Conservation (phyloP, 2,888 invertebrate genomes). For the Phorcus lineatus region DNA sequence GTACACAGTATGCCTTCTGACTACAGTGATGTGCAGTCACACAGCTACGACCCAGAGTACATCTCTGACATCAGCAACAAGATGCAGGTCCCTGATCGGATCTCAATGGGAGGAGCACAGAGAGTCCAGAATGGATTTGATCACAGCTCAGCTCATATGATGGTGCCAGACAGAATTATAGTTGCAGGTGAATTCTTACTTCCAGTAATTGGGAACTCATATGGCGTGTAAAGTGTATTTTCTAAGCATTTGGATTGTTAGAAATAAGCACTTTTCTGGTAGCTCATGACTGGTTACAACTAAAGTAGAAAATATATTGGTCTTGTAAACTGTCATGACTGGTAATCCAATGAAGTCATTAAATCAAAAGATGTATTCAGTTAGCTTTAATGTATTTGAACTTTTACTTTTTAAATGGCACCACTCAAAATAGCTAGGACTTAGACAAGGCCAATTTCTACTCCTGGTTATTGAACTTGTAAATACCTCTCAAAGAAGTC, state of each 20-base stretch:
- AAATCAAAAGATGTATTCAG: too few species aligned
- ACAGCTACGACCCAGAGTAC: conserved; percentile 83
- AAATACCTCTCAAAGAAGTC: too few species aligned
- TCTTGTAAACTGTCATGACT: not conserved
- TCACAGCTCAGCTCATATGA: conserved; percentile 79
- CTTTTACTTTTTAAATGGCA: too few species aligned
- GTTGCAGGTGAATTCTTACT: conserved; percentile 83
- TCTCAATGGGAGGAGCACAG: conserved; percentile 80
- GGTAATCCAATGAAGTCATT: too few species aligned
- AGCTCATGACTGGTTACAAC: too few species aligned
- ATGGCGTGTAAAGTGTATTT: not conserved
- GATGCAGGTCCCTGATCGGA: conserved; percentile 88
- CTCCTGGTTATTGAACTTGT: too few species aligned
- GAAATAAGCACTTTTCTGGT: too few species aligned
- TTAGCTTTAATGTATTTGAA: too few species aligned
- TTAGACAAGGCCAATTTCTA: too few species aligned
- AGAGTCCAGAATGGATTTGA: not conserved
- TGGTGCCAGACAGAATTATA: conserved; percentile 93
- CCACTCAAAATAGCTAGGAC: too few species aligned
- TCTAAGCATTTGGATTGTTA: not conserved
- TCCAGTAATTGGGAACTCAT: not conserved
- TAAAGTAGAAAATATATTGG: too few species aligned
- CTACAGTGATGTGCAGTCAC: conserved; percentile 64
- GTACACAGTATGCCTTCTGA: conserved; percentile 64
- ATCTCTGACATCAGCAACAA: conserved; percentile 86